Evolutionary conservation across 2,797 vertebrate genomes (phyloP).

Genomic region (Hemitrygon akajei): DNA sequence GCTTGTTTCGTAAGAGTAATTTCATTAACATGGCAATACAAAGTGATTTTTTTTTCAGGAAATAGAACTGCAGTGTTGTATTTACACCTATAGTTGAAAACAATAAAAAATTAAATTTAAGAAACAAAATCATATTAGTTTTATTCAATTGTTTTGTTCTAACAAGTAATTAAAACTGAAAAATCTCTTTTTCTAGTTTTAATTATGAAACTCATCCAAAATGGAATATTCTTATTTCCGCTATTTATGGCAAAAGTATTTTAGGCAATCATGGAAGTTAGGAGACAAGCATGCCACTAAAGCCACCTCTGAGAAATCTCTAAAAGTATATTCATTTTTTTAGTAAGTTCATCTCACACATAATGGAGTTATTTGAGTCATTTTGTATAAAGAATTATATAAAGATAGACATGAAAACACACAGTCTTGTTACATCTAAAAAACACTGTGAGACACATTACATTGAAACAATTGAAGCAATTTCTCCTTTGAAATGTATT

Average conservation of each 20-base stretch:
- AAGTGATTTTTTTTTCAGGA: not conserved
- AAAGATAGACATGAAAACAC: not conserved
- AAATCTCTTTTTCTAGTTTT: not conserved
- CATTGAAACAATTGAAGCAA: constrained; percentile 29
- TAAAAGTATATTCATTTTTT: not conserved
- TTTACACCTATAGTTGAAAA: not conserved
- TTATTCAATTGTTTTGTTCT: not conserved
- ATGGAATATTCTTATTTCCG: not conserved
- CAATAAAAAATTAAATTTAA: not conserved
- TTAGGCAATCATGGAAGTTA: not conserved
- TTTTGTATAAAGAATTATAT: not conserved
- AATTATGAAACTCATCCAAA: not conserved
- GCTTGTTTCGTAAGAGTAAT: not conserved
- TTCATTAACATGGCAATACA: no score
- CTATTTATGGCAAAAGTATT: not conserved
- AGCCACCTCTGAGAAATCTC: not conserved
- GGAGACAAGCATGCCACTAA: not conserved
- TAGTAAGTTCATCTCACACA: not conserved
- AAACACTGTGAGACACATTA: no score
- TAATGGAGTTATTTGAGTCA: not conserved
- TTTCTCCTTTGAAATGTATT: not conserved
- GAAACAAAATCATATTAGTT: not conserved
- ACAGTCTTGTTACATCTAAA: not conserved
- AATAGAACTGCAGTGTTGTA: not conserved
- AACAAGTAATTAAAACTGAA: not conserved